Percentiles rank a stretch among this genome's conserved stretches.
Conservation (phyloP, 2,113 vertebrate genomes). For the Brachyhypopomus occidentalis region DNA sequence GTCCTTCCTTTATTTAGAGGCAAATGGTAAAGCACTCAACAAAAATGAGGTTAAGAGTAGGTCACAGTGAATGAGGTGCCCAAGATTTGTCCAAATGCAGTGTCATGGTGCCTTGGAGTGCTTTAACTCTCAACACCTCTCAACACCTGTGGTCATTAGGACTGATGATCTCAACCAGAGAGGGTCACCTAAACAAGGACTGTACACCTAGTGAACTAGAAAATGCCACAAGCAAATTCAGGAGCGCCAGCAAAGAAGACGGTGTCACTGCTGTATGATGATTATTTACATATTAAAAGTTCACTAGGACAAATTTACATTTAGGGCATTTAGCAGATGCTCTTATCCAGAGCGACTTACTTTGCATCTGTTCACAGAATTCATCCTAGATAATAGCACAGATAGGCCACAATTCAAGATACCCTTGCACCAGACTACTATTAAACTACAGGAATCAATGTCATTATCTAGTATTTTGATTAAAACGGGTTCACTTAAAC, state of each 20-base stretch:
- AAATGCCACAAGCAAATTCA: background rate
- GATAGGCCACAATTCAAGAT: too few relatives aligned
- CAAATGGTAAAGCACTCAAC: conserved; percentile 35
- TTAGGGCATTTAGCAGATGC: too few relatives aligned
- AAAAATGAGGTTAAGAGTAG: conserved; percentile 56
- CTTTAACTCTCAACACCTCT: conserved; percentile 40
- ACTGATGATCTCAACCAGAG: conserved; percentile 50
- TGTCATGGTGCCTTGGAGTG: conserved; percentile 44
- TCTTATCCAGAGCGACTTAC: too few relatives aligned
- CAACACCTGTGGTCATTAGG: conserved; percentile 58
- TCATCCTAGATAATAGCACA: too few relatives aligned
- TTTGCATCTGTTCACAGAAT: too few relatives aligned
- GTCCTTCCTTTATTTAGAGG: conserved; percentile 20
- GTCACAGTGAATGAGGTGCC: conserved; percentile 35
- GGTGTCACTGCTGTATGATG: too few relatives aligned
- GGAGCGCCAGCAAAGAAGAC: background rate
- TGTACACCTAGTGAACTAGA: conserved; percentile 50
- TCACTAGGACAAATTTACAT: too few relatives aligned
- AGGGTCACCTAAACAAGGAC: conserved; percentile 41
- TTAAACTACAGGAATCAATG: too few relatives aligned
- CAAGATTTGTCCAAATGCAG: conserved; percentile 42
- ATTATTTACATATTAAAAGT: too few relatives aligned
- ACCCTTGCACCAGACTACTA: too few relatives aligned
- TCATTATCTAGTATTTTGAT: too few relatives aligned
- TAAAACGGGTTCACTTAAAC: too few relatives aligned